phyloP scores from a whole-genome alignment of 2,797 vertebrate species.

The Megaceryle alcyon region DNA sequence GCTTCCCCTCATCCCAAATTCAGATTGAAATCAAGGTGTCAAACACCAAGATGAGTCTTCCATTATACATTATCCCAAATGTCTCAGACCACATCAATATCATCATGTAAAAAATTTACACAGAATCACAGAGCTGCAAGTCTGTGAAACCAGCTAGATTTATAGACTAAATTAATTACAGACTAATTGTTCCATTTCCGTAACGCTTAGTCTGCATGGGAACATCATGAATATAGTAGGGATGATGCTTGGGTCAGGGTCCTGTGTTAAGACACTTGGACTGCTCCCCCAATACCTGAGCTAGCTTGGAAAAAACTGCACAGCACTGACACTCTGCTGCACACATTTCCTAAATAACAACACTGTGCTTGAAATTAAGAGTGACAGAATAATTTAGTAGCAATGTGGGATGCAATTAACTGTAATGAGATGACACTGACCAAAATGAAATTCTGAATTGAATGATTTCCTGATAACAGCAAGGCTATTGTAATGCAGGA shows the following conservation, averaged over 20 bases:
- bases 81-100: not conserved
- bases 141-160: not conserved
- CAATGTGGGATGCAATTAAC: slow-evolving; percentile 10
- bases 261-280: not conserved
- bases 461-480: slow-evolving; percentile 47
- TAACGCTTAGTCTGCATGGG: not conserved
- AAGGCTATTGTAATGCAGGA: not conserved
- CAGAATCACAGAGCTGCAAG: not conserved
- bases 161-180: not conserved
- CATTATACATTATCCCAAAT: not conserved
- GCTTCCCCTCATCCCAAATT: not conserved
- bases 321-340: not conserved
- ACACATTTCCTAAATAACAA: not conserved
- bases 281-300: not conserved
- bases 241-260: not conserved
- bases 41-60: not conserved
- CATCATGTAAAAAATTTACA: not conserved
- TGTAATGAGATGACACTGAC: slow-evolving; percentile 50
- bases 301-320: not conserved
- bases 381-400: slow-evolving; percentile 53
- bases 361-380: slow-evolving; percentile 41
- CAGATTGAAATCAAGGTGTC: not conserved
- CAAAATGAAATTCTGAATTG: slow-evolving; percentile 55
- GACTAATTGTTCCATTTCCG: not conserved
- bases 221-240: not conserved